Evolutionary conservation across 2,888 invertebrate genomes (phyloP).

Genomic region (Chrysodeixis includens): DNA sequence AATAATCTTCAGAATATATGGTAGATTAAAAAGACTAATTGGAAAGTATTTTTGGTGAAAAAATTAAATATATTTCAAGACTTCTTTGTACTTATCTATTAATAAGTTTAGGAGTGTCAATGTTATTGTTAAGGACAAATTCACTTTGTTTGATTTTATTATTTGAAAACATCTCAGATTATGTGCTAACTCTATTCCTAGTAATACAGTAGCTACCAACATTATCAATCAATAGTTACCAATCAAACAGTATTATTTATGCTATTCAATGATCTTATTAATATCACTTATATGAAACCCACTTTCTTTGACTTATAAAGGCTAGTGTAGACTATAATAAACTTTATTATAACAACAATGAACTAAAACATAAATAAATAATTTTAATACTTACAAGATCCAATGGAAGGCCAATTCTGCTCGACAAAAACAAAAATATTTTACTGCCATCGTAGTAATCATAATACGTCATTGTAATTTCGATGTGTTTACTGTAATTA

Average conservation of each 20-base stretch:
- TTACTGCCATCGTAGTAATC: conserved; percentile 92
- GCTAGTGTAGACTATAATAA: background rate
- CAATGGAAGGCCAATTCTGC: conserved; percentile 92
- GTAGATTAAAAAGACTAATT: too few relatives aligned
- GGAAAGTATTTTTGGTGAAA: too few relatives aligned
- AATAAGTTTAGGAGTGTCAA: too few relatives aligned
- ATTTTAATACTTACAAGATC: conserved; percentile 91
- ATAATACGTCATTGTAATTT: conserved; percentile 73
- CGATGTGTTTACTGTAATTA: conserved; percentile 49
- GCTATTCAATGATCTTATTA: background rate
- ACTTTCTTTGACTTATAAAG: background rate
- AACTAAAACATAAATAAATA: conserved; percentile 6
- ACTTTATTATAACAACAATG: conserved; percentile 11
- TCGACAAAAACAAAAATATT: conserved; percentile 91
- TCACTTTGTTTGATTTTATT: too few relatives aligned
- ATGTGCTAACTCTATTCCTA: background rate
- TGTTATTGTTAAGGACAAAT: too few relatives aligned
- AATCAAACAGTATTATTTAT: background rate
- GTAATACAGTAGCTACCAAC: background rate
- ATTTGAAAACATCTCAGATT: too few relatives aligned
- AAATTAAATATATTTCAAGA: too few relatives aligned
- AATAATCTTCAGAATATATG: too few relatives aligned
- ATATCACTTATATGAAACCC: background rate
- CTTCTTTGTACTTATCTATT: too few relatives aligned
- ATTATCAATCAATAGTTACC: background rate